A percentile compares a stretch with the other conserved stretches of the same genome.
phyloP scores from a whole-genome alignment of 2,113 vertebrate species.

The Talpa occidentalis region DNA sequence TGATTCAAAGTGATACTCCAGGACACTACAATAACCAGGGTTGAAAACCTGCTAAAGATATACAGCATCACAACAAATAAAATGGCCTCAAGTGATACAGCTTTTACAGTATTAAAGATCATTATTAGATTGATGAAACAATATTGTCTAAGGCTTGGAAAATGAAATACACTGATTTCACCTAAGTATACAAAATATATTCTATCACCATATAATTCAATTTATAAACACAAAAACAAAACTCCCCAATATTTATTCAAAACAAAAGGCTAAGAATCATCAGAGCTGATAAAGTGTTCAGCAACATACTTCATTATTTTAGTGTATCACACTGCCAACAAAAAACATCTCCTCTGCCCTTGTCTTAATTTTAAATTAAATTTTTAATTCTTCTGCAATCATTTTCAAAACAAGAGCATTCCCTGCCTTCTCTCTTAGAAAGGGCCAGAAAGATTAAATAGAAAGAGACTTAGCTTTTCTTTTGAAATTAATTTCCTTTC shows the following conservation, averaged over 20 bases:
- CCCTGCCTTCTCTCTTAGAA: background rate
- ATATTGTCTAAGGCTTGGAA: slow-evolving; percentile 25
- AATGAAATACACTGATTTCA: slow-evolving; percentile 16
- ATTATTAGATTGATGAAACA: slow-evolving; percentile 68
- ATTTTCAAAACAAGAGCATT: background rate
- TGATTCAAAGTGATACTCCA: slow-evolving; percentile 47
- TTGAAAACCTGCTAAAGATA: slow-evolving; percentile 71
- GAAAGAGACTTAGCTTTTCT: background rate
- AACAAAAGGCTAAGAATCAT: slow-evolving; percentile 53
- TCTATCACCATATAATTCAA: slow-evolving; percentile 59
- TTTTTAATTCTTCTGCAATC: slow-evolving; percentile 42
- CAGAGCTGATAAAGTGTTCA: background rate
- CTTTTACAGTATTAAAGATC: slow-evolving; percentile 53
- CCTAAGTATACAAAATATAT: slow-evolving; percentile 36
- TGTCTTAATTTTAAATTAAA: background rate
- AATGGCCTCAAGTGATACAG: slow-evolving; percentile 55
- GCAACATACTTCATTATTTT: background rate
- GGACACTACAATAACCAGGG: slow-evolving; percentile 68
- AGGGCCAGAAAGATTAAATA: background rate
- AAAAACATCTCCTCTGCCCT: background rate
- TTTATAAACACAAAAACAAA: slow-evolving; percentile 42
- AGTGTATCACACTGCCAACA: background rate
- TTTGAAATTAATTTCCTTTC: slow-evolving; percentile 29
- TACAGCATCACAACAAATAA: slow-evolving; percentile 74
- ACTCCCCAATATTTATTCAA: background rate